Evolutionary conservation across 2,888 invertebrate species (phyloP).

Genomic region (Sesia apiformis): DNA sequence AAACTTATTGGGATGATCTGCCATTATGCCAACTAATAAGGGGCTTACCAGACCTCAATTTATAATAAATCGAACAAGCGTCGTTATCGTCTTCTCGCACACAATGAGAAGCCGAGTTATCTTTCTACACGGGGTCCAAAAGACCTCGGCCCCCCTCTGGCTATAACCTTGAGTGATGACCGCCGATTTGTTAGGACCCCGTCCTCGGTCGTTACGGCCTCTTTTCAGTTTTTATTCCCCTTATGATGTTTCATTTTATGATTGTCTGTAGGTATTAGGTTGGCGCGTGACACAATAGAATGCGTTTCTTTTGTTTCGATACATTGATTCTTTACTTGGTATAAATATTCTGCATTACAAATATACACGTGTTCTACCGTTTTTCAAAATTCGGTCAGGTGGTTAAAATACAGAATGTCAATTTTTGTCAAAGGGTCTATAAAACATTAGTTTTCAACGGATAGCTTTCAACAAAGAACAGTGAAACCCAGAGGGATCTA

Average conservation of each 20-base stretch:
- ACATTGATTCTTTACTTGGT: background rate
- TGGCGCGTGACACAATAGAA: slow-evolving; percentile 35
- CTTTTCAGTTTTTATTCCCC: slow-evolving; percentile 68
- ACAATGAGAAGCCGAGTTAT: slow-evolving; percentile 63
- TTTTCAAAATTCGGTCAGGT: too few relatives aligned
- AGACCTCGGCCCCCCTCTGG: slow-evolving; percentile 39
- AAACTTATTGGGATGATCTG: background rate
- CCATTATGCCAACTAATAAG: slow-evolving; percentile 43
- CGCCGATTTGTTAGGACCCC: slow-evolving; percentile 66
- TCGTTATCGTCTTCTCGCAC: slow-evolving; percentile 35
- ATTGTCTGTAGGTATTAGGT: slow-evolving; percentile 55
- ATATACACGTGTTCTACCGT: too few relatives aligned
- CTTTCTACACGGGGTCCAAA: slow-evolving; percentile 21
- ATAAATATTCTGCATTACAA: background rate
- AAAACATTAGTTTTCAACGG: too few relatives aligned
- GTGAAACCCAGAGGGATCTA: too few relatives aligned
- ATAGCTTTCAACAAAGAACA: too few relatives aligned
- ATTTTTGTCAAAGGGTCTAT: too few relatives aligned
- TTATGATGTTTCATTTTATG: slow-evolving; percentile 70
- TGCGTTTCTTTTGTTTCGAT: too few relatives aligned
- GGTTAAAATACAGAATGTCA: too few relatives aligned
- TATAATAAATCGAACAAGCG: slow-evolving; percentile 57
- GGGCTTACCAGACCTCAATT: slow-evolving; percentile 41
- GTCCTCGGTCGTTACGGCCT: slow-evolving; percentile 53
- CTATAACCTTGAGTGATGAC: slow-evolving; percentile 66